These are phyloP conservation scores for Syngnathus scovelli DNA, from an alignment of 2,113 vertebrate species.

Conservation along the genomic window DNA sequence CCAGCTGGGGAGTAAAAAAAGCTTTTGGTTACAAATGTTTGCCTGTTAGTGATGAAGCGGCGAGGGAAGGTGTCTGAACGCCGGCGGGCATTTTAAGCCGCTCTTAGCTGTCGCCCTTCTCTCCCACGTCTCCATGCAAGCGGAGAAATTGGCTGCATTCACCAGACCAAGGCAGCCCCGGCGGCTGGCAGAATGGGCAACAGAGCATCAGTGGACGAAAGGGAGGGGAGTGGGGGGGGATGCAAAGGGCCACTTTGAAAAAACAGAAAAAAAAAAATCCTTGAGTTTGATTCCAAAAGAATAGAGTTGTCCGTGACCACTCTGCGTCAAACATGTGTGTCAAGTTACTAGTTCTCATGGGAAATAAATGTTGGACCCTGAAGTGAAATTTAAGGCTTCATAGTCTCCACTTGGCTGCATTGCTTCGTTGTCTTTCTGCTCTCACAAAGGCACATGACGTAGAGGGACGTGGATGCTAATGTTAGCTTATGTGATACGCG, in stretches of 20 bases:
- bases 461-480: not conserved
- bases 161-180: slow-evolving; percentile 57
- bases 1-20: slow-evolving; percentile 47
- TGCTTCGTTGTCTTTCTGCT: not conserved
- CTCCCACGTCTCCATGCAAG: slow-evolving; percentile 48
- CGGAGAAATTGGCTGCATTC: slow-evolving; percentile 64
- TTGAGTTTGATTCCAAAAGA: slow-evolving; percentile 53
- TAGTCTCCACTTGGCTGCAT: not conserved
- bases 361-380: too few relatives aligned
- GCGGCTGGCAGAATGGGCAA: slow-evolving; percentile 29
- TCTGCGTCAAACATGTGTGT: too few relatives aligned
- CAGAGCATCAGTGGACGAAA: slow-evolving; percentile 11
- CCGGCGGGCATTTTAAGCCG: slow-evolving; percentile 30
- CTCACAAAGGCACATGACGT: not conserved
- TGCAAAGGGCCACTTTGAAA: slow-evolving; percentile 46
- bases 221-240: slow-evolving; percentile 4
- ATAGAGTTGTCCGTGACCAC: not conserved
- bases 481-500: not conserved
- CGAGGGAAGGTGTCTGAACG: slow-evolving; percentile 37
- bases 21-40: slow-evolving; percentile 51
- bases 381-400: not conserved
- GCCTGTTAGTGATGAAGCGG: slow-evolving; percentile 40
- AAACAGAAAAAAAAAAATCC: slow-evolving; percentile 28
- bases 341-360: too few relatives aligned
- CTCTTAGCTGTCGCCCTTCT: slow-evolving; percentile 35